Base-by-base conservation (phyloP, 2,888 invertebrate species). In the Drosophila hamatofila region DNA sequence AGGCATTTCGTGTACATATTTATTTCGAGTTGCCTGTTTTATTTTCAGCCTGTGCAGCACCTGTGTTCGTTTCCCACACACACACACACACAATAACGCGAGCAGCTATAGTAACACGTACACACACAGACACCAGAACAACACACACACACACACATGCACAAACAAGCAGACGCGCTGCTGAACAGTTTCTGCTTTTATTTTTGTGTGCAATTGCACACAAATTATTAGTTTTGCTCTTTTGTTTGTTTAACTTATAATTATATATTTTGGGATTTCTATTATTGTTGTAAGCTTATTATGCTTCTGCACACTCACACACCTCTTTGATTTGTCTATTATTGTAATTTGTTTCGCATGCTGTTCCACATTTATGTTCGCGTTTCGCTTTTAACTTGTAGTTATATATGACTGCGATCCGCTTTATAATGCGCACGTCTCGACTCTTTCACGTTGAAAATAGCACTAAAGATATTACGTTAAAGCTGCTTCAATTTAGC, bases 41-140 rank as follows among this genome's bases (percentile, higher is more conserved):
- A 52, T 56, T 75, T 59, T 61, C 37, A 42, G 63, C 68, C 54
- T 57, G 49, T 39, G 42, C 73, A 78, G 46, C 75, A 81, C 64
- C 75, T 75, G 77, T 58, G 30, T 80, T 72, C 71, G 72, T 72
- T 84, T 80, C 76, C 58, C 70, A 57, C 64, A 75, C 83, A 75
- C 49, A 49, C 51, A 69, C 46, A 27, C 48, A 52, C 64, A 68
- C 83, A 75, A 21, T 51, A 23, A 62, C 68, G 61, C 52, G 57
- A 61, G 21, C 51, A 51, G 21, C 51, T 18, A 33, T 21, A 35
- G 51, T 21, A 35, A 23, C 64, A 44, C 66, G 52, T 60, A 75
- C 83, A 75, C 49, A 37, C 55, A 54, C 42, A 66, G 39, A 58
- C 75, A 48, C 48, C 27, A 30, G 9, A 48, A 3, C n/a, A 18